phyloP scores from a whole-genome alignment of 2,113 vertebrate genomes.

The Phodopus roborovskii region DNA sequence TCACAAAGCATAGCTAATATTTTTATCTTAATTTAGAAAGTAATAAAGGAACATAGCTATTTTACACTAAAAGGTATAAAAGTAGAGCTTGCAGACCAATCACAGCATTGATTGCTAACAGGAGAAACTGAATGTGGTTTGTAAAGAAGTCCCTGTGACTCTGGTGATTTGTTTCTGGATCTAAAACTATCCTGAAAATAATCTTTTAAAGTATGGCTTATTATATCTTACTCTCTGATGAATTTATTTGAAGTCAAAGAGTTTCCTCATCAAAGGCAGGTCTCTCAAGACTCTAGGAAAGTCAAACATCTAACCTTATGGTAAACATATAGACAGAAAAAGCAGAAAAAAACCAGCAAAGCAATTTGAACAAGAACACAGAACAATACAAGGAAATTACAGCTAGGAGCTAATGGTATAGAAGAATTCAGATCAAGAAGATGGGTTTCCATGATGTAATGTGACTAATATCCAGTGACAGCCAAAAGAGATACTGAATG shows the following conservation, averaged over 20 bases:
- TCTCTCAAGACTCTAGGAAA: not conserved
- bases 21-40: constrained; percentile 35
- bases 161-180: not conserved
- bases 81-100: not conserved
- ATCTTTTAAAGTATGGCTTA: not conserved
- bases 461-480: not conserved
- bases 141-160: not conserved
- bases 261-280: not conserved
- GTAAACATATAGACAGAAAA: not conserved
- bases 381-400: not conserved
- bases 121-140: not conserved
- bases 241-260: not conserved
- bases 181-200: constrained; percentile 14
- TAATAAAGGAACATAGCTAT: not conserved
- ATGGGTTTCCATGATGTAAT: not conserved
- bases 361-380: constrained; percentile 1
- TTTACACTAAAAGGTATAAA: constrained; percentile 32
- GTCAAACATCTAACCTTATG: not conserved
- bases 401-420: not conserved
- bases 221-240: not conserved
- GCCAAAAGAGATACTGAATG: not conserved
- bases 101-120: not conserved
- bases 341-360: constrained; percentile 39
- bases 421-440: not conserved
- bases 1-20: not conserved